phyloP scores from a whole-genome alignment of 2,888 invertebrate genomes.

The Perdita meconis region DNA sequence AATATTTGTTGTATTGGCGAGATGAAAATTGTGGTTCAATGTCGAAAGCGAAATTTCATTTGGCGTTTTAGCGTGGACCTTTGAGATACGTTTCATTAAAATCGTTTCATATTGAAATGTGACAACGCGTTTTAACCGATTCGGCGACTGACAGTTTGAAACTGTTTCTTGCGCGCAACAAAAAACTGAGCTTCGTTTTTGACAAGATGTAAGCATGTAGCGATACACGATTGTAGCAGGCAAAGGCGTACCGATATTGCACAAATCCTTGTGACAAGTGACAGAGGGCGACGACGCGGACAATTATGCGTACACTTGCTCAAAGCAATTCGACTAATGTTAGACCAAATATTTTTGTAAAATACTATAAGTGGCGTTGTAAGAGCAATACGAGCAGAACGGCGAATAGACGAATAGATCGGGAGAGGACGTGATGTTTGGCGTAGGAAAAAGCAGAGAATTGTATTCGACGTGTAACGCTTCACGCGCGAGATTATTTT shows the following conservation, averaged over 20 bases:
- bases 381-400: constrained; percentile 61
- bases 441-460: constrained; percentile 9
- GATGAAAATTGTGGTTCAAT: too few species aligned
- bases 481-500: constrained; percentile 63
- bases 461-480: constrained; percentile 34
- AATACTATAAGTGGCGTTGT: constrained; percentile 54
- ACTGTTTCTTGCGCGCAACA: constrained; percentile 1
- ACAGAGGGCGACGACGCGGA: constrained; percentile 55
- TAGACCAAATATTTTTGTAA: constrained; percentile 75
- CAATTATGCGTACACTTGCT: constrained; percentile 60
- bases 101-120: too few species aligned
- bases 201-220: constrained; percentile 40
- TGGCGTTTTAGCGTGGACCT: too few species aligned
- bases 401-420: constrained; percentile 64
- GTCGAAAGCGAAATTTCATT: too few species aligned
- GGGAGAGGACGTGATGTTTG: constrained; percentile 29
- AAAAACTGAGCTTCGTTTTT: constrained; percentile 43
- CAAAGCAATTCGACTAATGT: constrained; percentile 56
- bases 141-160: too few species aligned
- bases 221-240: constrained; percentile 43
- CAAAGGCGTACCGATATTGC: constrained; percentile 47
- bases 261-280: constrained; percentile 55
- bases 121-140: too few species aligned
- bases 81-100: too few species aligned
- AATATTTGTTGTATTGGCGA: too few species aligned